phyloP scores from a whole-genome alignment of 2,888 invertebrate species.

The Acrobasis suavella region DNA sequence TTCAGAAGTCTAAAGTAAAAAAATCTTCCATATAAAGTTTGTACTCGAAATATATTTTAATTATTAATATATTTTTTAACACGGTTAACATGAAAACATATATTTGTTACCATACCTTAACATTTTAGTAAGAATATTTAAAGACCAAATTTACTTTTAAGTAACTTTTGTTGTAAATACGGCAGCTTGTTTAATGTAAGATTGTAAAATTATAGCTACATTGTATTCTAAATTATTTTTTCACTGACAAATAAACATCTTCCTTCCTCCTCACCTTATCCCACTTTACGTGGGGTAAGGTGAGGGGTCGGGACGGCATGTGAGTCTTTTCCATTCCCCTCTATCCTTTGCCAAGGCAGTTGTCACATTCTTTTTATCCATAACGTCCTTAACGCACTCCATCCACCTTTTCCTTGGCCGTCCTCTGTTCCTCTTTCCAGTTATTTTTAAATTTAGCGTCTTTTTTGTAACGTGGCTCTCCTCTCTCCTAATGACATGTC shows the following conservation, averaged over 20 bases:
- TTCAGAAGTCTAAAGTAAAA: neutral
- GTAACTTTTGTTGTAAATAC: conserved; percentile 56
- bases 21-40: conserved; percentile 10
- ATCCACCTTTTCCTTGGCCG: too few relatives aligned
- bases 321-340: too few relatives aligned
- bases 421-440: too few relatives aligned
- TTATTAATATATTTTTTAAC: neutral
- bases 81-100: conserved; percentile 3
- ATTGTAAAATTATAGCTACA: neutral
- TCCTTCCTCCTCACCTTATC: too few relatives aligned
- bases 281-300: too few relatives aligned
- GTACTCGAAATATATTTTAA: conserved; percentile 10
- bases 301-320: too few relatives aligned
- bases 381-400: too few relatives aligned
- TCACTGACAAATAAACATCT: neutral
- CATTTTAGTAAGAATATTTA: conserved; percentile 29
- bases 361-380: too few relatives aligned
- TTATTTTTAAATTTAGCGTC: too few relatives aligned
- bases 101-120: conserved; percentile 32
- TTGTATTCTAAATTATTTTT: neutral
- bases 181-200: conserved; percentile 46
- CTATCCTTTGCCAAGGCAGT: too few relatives aligned
- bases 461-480: too few relatives aligned
- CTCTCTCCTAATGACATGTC: too few relatives aligned
- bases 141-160: conserved; percentile 49